These are phyloP conservation scores for Brachypterus glaber DNA, from an alignment of 2,888 invertebrate species.

Conservation along the genomic window DNA sequence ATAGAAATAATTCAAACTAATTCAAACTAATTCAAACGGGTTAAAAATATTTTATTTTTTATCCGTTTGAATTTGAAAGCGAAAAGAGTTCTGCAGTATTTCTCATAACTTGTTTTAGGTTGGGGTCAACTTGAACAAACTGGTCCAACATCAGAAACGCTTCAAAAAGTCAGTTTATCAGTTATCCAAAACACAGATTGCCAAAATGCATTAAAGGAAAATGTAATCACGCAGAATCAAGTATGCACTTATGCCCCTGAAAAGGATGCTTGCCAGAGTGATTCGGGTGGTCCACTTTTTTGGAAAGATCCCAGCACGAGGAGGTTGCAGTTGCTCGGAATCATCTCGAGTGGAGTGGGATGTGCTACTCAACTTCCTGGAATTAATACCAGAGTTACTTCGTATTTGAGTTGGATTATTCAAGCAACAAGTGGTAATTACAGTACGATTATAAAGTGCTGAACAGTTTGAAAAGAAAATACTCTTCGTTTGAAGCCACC, in stretches of 20 bases:
- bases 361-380: slow-evolving; percentile 47
- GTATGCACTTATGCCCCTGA: slow-evolving; percentile 27
- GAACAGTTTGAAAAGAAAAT: too few relatives aligned
- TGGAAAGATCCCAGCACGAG: slow-evolving; percentile 42
- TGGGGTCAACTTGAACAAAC: slow-evolving; percentile 50
- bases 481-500: too few relatives aligned
- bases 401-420: slow-evolving; percentile 48
- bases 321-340: slow-evolving; percentile 40
- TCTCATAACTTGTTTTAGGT: slow-evolving; percentile 44
- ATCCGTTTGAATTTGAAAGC: too few relatives aligned
- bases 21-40: too few relatives aligned
- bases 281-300: slow-evolving; percentile 31
- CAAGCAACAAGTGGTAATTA: slow-evolving; percentile 28
- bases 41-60: too few relatives aligned
- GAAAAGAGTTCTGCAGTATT: too few relatives aligned
- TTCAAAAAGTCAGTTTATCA: slow-evolving; percentile 46
- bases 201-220: slow-evolving; percentile 7
- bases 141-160: slow-evolving; percentile 42
- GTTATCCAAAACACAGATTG: slow-evolving; percentile 44
- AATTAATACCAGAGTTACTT: slow-evolving; percentile 48
- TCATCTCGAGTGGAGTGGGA: slow-evolving; percentile 47
- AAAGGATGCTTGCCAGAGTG: slow-evolving; percentile 29
- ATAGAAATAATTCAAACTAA: too few relatives aligned
- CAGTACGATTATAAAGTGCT: too few relatives aligned
- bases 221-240: slow-evolving; percentile 25